phyloP scores from a whole-genome alignment of 2,797 vertebrate species.

The Channallabes apus region DNA sequence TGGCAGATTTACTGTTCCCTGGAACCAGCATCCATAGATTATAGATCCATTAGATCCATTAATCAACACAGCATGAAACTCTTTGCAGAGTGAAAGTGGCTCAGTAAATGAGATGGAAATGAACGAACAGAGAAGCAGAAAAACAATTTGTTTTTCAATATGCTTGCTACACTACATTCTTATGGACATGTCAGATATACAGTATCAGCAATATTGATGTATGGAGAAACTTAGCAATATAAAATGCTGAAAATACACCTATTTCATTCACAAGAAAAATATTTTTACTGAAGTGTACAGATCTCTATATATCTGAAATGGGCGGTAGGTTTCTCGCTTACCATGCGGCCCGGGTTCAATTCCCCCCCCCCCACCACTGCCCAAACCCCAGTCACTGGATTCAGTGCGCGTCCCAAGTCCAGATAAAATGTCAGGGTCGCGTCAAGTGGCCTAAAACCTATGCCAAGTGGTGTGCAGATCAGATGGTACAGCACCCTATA shows the following conservation, averaged over 20 bases:
- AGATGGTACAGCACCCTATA: neutral
- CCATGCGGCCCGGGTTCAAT: too few species aligned
- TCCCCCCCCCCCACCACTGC: too few species aligned
- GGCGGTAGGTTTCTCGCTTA: too few species aligned
- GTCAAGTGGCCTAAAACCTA: too few species aligned
- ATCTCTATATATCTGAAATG: neutral
- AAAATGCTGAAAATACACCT: neutral
- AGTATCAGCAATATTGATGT: neutral
- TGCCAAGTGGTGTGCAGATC: too few species aligned
- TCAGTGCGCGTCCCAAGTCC: too few species aligned
- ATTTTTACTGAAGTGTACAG: neutral
- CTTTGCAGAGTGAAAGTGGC: neutral
- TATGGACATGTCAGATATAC: too few species aligned
- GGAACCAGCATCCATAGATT: constrained; percentile 8
- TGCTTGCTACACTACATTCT: neutral
- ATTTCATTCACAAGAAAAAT: neutral
- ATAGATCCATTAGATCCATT: neutral
- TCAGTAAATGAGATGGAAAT: neutral
- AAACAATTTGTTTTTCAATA: neutral
- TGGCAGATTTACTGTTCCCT: constrained; percentile 15
- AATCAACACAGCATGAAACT: neutral
- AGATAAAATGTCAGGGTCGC: too few species aligned
- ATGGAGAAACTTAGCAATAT: neutral
- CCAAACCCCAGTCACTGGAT: too few species aligned
- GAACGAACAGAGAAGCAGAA: neutral